phyloP scores from a whole-genome alignment of 2,888 invertebrate genomes.

The Phaedon cochleariae region DNA sequence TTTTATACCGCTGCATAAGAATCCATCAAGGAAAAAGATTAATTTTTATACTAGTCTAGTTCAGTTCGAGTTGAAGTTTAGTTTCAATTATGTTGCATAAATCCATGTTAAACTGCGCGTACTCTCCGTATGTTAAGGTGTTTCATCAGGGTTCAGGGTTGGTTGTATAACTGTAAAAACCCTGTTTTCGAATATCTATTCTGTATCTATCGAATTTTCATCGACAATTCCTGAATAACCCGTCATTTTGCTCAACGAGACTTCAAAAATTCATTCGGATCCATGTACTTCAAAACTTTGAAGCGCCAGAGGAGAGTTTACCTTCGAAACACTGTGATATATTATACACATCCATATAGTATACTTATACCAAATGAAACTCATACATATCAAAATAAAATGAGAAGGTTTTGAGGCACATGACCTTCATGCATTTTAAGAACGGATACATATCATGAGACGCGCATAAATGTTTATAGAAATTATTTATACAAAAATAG shows the following conservation, averaged over 20 bases:
- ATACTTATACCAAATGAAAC: constrained; percentile 13
- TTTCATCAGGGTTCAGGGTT: too few relatives aligned
- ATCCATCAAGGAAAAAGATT: too few relatives aligned
- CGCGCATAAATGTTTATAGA: background rate
- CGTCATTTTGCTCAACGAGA: background rate
- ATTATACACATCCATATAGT: constrained; percentile 22
- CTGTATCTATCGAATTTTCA: too few relatives aligned
- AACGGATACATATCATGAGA: constrained; percentile 13
- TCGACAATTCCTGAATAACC: background rate
- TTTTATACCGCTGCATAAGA: too few relatives aligned
- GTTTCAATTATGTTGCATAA: too few relatives aligned
- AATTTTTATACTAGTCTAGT: too few relatives aligned
- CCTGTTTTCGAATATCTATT: too few relatives aligned
- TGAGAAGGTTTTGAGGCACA: constrained; percentile 11
- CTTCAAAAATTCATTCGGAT: background rate
- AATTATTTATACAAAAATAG: background rate
- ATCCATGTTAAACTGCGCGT: too few relatives aligned
- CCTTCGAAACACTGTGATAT: constrained; percentile 30
- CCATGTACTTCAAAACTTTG: background rate
- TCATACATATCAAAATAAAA: constrained; percentile 28
- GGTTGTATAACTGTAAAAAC: too few relatives aligned
- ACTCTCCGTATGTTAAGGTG: too few relatives aligned
- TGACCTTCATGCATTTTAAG: background rate
- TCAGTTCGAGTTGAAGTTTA: too few relatives aligned
- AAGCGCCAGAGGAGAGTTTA: constrained; percentile 8